Evolutionary conservation across 2,888 invertebrate genomes (phyloP).

Genomic region (Cosmia trapezina): DNA sequence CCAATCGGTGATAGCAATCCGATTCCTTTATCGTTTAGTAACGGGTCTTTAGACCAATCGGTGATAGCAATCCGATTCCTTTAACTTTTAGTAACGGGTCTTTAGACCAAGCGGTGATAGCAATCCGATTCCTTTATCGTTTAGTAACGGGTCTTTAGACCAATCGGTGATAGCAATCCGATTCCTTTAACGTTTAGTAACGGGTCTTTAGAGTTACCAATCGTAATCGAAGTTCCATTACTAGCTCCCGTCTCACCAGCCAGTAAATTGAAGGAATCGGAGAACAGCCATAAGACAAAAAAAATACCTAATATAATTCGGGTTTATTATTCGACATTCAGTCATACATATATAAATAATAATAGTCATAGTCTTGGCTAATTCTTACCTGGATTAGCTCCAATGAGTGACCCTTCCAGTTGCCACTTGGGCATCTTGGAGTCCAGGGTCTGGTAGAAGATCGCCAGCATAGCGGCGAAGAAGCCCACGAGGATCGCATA

Average conservation of each 20-base stretch:
- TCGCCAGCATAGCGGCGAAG: conserved; percentile 98
- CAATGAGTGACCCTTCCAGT: conserved; percentile 96
- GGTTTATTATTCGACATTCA: no score
- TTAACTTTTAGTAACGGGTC: no score
- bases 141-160: no score
- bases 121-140: no score
- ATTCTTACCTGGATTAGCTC: conserved; percentile 96
- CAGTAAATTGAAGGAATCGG: not conserved
- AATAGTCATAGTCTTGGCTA: no score
- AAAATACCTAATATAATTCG: not conserved
- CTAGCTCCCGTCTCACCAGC: not conserved
- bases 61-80: no score
- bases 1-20: no score
- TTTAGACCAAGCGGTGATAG: no score
- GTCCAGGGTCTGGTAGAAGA: conserved; percentile 98
- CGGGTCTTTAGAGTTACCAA: not conserved
- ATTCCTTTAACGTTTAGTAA: not conserved
- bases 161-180: no score
- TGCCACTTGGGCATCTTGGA: conserved; percentile 97
- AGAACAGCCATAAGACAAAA: not conserved
- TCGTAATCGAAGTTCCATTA: not conserved
- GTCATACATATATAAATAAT: no score
- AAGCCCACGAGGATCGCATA: conserved; percentile 97
- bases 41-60: no score
- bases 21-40: no score